Base-by-base conservation (phyloP, 2,113 vertebrate species). In the Archilochus colubris region DNA sequence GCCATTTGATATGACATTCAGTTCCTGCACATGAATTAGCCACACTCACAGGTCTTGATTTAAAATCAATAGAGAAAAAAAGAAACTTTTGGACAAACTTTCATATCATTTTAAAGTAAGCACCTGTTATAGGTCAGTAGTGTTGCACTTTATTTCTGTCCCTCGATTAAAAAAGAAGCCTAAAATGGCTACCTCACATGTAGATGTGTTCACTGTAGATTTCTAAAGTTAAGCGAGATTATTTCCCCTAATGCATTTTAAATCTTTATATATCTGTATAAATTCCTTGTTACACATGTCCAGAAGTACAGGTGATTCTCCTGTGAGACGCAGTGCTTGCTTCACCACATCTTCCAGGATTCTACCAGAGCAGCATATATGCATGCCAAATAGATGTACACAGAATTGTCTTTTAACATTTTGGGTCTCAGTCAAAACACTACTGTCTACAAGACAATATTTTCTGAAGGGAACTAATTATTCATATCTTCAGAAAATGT, bases 381-480 rank as follows among this genome's bases (percentile, higher is more conserved):
- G 51, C 55, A 66, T 72, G 87, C 46, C 44, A 91, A 83, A 94
- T 82, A 81, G 36, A 67, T 28, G 8, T 73, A 74, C 53, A 67
- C 12, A 70, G 63, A 92, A 74, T 57, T 59, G 51, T 76, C 59
- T 94, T 94, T 93, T 80, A 94, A 86, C 33, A 72, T 91, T 89
- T 85, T 68, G 12, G 19, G 55, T 77, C 79, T 94, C 57, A 78
- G 76, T 55, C 82, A 91, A 88, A 94, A 86, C 17, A 55, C 36
- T 82, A 14, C 31, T 91, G 88, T 86, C 68, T 91, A 93, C 31
- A 70, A 91, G 68, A 53, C 72, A 91, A 68, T 89, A 83, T 95
- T 95, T 94, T 92, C 61, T 67, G 57, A 94, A 68, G 38, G 22
- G 19, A 88, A 93, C 89, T 93, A 92, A 85, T 91, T 96, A 91